Evolutionary conservation across 64 coral and sea anemone genomes (phyloP).

Genomic region (Acropora yongei): DNA sequence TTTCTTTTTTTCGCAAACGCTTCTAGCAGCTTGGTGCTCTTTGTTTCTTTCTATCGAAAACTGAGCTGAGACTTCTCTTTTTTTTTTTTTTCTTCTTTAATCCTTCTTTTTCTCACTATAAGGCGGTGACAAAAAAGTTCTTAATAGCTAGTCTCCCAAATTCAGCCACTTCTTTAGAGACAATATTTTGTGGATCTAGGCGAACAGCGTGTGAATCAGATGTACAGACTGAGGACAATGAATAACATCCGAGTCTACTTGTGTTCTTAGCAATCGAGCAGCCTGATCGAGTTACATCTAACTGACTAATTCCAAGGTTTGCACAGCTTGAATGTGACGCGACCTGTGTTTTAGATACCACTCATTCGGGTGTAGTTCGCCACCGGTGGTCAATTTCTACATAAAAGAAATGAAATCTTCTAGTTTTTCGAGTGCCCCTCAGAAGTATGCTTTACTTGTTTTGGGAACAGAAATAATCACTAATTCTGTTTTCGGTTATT

Average conservation of each 20-base stretch:
- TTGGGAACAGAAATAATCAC: neutral
- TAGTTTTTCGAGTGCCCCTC: neutral
- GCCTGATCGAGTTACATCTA: conserved; percentile 6
- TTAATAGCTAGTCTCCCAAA: neutral
- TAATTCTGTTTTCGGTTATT: neutral
- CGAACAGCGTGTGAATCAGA: neutral
- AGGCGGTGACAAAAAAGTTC: neutral
- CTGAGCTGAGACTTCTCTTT: neutral
- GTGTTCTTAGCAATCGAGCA: conserved; percentile 14
- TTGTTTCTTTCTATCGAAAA: neutral
- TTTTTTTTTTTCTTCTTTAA: neutral
- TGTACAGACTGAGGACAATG: neutral
- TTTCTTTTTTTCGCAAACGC: neutral
- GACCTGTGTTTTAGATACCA: neutral
- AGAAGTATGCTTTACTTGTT: neutral
- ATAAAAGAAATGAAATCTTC: neutral
- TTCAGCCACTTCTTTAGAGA: too few relatives aligned
- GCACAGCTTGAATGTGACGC: neutral
- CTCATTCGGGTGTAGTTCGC: neutral
- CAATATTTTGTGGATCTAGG: too few relatives aligned
- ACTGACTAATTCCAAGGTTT: conserved; percentile 12
- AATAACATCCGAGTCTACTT: neutral
- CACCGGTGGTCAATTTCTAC: neutral
- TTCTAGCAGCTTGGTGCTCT: conserved; percentile 5
- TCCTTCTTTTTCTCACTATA: neutral